These are phyloP conservation scores for Myathropa florea DNA, from an alignment of 2,888 invertebrate species.

Conservation along the genomic window DNA sequence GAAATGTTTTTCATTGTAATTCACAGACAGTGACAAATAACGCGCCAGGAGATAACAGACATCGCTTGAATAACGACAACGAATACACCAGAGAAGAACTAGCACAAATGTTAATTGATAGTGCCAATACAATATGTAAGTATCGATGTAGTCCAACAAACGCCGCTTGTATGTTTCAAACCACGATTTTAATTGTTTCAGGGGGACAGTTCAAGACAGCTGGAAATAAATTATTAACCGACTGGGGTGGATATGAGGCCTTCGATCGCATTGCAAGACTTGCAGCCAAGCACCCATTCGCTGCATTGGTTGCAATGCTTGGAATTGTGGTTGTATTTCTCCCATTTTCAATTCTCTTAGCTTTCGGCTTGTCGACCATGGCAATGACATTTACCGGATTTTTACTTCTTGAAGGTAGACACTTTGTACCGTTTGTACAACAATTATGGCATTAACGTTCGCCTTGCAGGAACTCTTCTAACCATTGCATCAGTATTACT, in stretches of 20 bases:
- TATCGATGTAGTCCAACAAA: neutral
- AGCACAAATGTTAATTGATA: constrained; percentile 44
- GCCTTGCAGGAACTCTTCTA: constrained; percentile 76
- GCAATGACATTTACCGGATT: constrained; percentile 79
- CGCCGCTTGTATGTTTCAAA: neutral
- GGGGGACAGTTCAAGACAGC: constrained; percentile 53
- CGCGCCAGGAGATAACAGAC: neutral
- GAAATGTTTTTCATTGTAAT: neutral
- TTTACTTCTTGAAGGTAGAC: constrained; percentile 78
- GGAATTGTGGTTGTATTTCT: constrained; percentile 72
- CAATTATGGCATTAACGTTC: too few relatives aligned
- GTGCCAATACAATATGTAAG: constrained; percentile 49
- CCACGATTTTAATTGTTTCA: neutral
- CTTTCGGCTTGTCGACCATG: constrained; percentile 77
- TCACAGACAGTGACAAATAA: neutral
- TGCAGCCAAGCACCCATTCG: constrained; percentile 72
- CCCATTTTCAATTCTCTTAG: constrained; percentile 77
- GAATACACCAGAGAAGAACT: constrained; percentile 59
- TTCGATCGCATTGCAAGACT: constrained; percentile 67
- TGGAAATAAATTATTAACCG: constrained; percentile 38
- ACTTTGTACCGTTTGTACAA: neutral
- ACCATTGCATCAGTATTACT: constrained; percentile 77
- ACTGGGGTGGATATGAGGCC: constrained; percentile 59
- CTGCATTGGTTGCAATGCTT: constrained; percentile 61
- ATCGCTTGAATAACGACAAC: constrained; percentile 19